A percentile compares a stretch with the other conserved stretches of the same genome.
These are phyloP conservation scores for Adoxophyes honmai DNA, from an alignment of 1,140 invertebrate species.

Conservation along the genomic window DNA sequence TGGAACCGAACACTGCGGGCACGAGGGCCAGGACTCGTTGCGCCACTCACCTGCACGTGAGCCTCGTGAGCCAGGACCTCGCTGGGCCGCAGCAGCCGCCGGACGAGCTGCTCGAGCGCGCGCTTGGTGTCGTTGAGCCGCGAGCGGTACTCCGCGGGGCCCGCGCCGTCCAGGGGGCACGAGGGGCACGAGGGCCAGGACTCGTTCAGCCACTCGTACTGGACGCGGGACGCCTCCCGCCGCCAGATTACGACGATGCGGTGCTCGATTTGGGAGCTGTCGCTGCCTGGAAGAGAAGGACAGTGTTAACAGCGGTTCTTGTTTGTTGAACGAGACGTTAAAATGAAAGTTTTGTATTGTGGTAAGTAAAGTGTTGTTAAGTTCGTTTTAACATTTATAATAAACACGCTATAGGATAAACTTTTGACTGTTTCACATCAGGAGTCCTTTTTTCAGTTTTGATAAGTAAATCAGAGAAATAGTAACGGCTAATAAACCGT, in stretches of 20 bases:
- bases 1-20: no score
- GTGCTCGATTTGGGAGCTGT: constrained; percentile 79
- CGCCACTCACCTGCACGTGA: constrained; percentile 75
- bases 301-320: no score
- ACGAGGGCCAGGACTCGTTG: no score
- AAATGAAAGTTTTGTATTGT: no score
- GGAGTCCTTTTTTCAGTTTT: no score
- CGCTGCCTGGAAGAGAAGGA: constrained; percentile 48
- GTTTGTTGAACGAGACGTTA: no score
- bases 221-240: constrained; percentile 88
- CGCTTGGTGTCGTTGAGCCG: constrained; percentile 85
- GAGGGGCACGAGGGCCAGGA: constrained; percentile 79
- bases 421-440: no score
- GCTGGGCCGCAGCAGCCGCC: constrained; percentile 83
- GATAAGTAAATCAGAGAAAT: no score
- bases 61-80: constrained; percentile 86
- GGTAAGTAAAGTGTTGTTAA: no score
- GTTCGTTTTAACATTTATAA: no score
- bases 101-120: constrained; percentile 85
- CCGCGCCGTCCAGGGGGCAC: constrained; percentile 57
- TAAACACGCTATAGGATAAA: no score
- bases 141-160: constrained; percentile 45
- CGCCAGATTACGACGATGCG: constrained; percentile 94
- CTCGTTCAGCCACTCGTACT: constrained; percentile 92
- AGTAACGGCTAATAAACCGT: no score